Evolutionary conservation across 1,140 invertebrate species (phyloP).

Genomic region (Arctopsyche grandis): DNA sequence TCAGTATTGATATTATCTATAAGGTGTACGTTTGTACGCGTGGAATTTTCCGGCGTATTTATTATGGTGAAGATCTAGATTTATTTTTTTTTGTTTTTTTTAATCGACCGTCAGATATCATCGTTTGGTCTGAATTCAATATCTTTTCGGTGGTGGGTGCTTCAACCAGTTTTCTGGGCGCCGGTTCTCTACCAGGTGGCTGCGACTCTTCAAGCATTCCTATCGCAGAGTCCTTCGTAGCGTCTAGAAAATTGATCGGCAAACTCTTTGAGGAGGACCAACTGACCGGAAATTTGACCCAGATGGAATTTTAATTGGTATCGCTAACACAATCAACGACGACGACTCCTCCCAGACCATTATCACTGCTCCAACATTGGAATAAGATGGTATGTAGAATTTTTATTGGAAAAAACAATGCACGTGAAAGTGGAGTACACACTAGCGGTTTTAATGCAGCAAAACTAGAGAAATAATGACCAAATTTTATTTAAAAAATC

Average conservation of each 20-base stretch:
- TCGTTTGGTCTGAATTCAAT: no score
- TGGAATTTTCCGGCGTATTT: no score
- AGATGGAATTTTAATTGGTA: constrained; percentile 49
- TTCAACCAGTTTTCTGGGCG: constrained; percentile 18
- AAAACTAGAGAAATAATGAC: no score
- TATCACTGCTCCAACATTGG: not conserved
- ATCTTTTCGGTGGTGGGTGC: not conserved
- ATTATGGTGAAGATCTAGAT: no score
- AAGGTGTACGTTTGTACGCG: no score
- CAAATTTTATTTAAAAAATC: no score
- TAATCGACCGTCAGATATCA: no score
- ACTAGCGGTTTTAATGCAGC: no score
- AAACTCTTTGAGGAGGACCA: constrained; percentile 33
- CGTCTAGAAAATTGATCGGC: constrained; percentile 32
- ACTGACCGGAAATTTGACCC: constrained; percentile 51
- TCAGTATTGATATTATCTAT: not conserved
- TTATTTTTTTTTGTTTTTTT: no score
- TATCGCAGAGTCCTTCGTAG: constrained; percentile 21
- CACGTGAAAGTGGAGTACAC: not conserved
- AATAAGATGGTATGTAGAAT: not conserved
- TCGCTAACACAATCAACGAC: constrained; percentile 19
- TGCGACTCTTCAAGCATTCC: constrained; percentile 27
- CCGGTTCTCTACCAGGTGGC: constrained; percentile 16
- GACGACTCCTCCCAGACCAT: not conserved
- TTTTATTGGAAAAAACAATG: not conserved